Evolutionary conservation across 1,140 invertebrate genomes (phyloP).

Genomic region (Lysiphlebus fabarum): DNA sequence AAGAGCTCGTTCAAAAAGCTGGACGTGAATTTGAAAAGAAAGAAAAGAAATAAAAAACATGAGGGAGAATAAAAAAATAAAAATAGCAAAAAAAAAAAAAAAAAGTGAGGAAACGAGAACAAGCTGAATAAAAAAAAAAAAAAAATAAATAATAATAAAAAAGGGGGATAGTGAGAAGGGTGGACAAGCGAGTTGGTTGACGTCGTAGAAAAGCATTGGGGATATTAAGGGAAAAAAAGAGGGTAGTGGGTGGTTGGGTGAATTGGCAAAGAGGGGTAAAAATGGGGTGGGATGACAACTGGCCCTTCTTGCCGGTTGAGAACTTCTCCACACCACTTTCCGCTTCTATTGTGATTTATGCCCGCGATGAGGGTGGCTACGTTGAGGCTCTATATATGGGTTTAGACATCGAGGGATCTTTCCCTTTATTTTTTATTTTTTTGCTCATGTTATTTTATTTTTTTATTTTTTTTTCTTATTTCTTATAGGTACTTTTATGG

Average conservation of each 20-base stretch:
- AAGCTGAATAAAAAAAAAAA: no score
- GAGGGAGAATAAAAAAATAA: no score
- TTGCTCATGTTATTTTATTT: neutral
- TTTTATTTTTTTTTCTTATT: neutral
- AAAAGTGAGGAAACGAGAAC: no score
- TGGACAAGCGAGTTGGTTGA: neutral
- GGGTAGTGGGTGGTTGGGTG: no score
- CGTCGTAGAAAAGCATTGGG: constrained; percentile 16
- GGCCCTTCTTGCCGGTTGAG: constrained; percentile 38
- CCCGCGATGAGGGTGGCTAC: constrained; percentile 44
- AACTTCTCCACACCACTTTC: constrained; percentile 52
- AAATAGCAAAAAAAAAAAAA: no score
- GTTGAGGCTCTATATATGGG: constrained; percentile 12
- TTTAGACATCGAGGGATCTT: constrained; percentile 10
- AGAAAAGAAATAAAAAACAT: no score
- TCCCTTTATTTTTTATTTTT: constrained; percentile 3
- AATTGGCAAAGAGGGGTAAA: no score
- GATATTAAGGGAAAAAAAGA: neutral
- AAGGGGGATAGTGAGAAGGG: neutral
- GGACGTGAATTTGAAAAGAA: no score
- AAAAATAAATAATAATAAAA: no score
- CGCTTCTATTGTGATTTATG: constrained; percentile 55
- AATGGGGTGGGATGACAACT: no score
- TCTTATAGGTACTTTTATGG: no score
- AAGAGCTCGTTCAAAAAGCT: no score